Conservation (phyloP, 2,888 invertebrate species). For the Heterodera filipjevi region DNA sequence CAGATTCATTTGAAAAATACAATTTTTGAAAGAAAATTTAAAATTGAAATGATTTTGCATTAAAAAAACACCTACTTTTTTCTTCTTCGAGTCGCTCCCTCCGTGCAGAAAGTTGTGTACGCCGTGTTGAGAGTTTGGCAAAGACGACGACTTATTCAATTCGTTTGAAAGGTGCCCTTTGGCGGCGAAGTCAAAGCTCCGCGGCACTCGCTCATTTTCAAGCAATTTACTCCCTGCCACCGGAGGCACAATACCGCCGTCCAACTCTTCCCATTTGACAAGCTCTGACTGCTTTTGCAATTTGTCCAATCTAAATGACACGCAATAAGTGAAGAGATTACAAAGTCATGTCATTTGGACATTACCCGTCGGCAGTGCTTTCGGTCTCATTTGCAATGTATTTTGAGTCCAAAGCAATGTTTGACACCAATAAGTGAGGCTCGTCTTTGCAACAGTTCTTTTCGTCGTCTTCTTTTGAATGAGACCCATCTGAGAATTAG, state of each 20-base stretch:
- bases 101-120: conserved; percentile 23
- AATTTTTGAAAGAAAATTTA: too few species aligned
- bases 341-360: background rate
- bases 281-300: background rate
- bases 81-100: background rate
- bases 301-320: background rate
- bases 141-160: background rate
- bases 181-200: background rate
- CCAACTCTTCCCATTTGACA: background rate
- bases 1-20: too few species aligned
- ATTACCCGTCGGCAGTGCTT: background rate
- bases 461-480: background rate
- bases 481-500: too few species aligned
- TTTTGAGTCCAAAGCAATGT: background rate
- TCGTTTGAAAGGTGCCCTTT: background rate
- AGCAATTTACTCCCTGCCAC: background rate
- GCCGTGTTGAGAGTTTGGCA: background rate
- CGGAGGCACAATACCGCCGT: background rate
- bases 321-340: background rate
- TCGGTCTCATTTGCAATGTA: background rate
- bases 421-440: background rate
- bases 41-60: too few species aligned
- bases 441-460: background rate
- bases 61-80: background rate
- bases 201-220: background rate